Evolutionary conservation across 2,888 invertebrate genomes (phyloP).

Genomic region (Zygaena filipendulae): DNA sequence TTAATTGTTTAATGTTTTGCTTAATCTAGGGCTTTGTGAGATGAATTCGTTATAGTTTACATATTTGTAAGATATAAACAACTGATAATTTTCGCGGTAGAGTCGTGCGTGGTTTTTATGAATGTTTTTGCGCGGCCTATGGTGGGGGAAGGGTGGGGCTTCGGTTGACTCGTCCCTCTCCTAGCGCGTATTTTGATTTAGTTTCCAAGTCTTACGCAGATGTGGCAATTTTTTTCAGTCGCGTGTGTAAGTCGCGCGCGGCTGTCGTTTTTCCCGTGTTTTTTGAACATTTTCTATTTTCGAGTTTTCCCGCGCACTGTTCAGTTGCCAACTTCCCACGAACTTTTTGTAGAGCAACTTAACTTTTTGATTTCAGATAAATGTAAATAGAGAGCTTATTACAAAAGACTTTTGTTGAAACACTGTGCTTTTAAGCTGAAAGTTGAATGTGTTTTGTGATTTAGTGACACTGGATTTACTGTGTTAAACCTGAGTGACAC

Average conservation of each 20-base stretch:
- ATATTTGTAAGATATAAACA: constrained; percentile 56
- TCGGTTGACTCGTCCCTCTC: constrained; percentile 60
- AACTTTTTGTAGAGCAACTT: constrained; percentile 19
- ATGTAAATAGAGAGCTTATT: constrained; percentile 28
- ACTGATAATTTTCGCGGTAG: constrained; percentile 61
- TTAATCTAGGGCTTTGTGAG: constrained; percentile 44
- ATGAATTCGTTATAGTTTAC: constrained; percentile 40
- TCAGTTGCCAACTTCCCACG: constrained; percentile 23
- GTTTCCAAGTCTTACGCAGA: constrained; percentile 66
- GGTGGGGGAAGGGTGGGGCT: constrained; percentile 65
- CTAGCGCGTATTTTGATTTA: constrained; percentile 68
- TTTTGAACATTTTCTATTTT: constrained; percentile 24
- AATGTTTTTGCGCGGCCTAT: constrained; percentile 58
- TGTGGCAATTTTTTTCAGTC: constrained; percentile 66
- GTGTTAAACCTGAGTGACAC: constrained; percentile 28
- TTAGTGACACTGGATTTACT: constrained; percentile 30
- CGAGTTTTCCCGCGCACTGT: constrained; percentile 35
- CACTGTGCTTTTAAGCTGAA: constrained; percentile 21
- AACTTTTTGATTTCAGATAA: constrained; percentile 22
- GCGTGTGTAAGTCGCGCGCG: constrained; percentile 61
- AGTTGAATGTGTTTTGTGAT: constrained; percentile 20
- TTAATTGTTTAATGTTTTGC: constrained; percentile 51
- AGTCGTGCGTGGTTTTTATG: constrained; percentile 59
- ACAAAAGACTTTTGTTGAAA: constrained; percentile 27
- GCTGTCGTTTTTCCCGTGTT: constrained; percentile 36